Evolutionary conservation across 2,113 vertebrate genomes (phyloP).

Genomic region (Forbesichthys agassizii): DNA sequence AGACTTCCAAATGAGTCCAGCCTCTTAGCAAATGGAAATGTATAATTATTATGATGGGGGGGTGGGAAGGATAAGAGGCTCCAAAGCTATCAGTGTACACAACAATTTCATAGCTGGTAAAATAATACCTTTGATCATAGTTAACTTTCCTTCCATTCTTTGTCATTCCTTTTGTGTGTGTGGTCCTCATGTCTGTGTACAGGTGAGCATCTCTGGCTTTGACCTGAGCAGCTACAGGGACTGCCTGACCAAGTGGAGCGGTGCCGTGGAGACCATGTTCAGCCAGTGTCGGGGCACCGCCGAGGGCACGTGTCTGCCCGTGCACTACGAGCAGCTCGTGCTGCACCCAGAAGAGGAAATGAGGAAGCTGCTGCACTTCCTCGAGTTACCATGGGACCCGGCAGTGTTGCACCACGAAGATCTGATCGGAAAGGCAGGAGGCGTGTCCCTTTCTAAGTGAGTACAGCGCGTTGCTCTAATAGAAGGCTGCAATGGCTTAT

Average conservation of each 20-base stretch:
- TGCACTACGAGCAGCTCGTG: conserved; percentile 90
- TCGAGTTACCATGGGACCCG: conserved; percentile 86
- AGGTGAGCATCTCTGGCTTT: conserved; percentile 92
- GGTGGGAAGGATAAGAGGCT: too few relatives aligned
- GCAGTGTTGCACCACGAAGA: conserved; percentile 91
- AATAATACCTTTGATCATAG: not conserved
- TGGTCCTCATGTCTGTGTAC: not conserved
- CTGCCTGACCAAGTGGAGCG: conserved; percentile 93
- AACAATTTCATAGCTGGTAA: too few relatives aligned
- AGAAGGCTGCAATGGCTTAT: too few relatives aligned
- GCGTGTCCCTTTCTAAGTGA: conserved; percentile 93
- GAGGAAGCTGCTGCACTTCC: conserved; percentile 87
- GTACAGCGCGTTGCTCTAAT: conserved; percentile 48
- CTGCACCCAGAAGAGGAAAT: conserved; percentile 87
- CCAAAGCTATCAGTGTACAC: too few relatives aligned
- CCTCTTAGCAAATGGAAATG: too few relatives aligned
- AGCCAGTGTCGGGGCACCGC: conserved; percentile 85
- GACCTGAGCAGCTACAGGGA: conserved; percentile 91
- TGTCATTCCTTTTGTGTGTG: not conserved
- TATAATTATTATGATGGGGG: too few relatives aligned
- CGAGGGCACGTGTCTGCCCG: conserved; percentile 79
- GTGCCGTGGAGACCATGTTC: conserved; percentile 91
- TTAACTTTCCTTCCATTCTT: not conserved
- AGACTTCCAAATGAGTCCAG: too few relatives aligned
- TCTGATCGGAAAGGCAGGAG: conserved; percentile 91